phyloP scores from a whole-genome alignment of 1,140 invertebrate species.

The Steinernema khuongi region DNA sequence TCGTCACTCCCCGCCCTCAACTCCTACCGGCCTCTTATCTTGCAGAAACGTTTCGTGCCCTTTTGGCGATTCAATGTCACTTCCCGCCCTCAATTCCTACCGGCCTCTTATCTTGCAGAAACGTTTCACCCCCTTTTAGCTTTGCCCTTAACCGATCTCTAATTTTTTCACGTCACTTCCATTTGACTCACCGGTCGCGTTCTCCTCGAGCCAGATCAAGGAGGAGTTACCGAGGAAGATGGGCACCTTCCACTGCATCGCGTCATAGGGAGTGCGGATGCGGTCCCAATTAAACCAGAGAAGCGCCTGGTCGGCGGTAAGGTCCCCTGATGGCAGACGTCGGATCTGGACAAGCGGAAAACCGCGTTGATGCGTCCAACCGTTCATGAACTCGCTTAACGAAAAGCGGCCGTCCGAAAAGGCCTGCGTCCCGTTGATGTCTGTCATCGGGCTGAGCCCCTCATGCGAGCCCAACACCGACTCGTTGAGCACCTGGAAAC shows the following conservation, averaged over 20 bases:
- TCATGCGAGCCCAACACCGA: neutral
- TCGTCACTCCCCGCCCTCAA: too few species aligned
- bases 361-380: neutral
- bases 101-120: too few species aligned
- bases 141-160: too few species aligned
- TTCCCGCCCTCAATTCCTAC: too few species aligned
- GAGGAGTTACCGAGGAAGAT: neutral
- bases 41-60: too few species aligned
- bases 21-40: too few species aligned
- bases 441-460: neutral
- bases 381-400: conserved; percentile 5
- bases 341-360: neutral
- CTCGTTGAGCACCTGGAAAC: neutral
- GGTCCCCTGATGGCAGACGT: neutral
- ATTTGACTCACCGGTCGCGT: conserved; percentile 11
- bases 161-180: too few species aligned
- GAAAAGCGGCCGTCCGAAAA: neutral
- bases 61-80: too few species aligned
- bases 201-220: neutral
- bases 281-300: conserved; percentile 4
- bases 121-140: too few species aligned
- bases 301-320: neutral
- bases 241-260: neutral
- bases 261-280: neutral
- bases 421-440: neutral